Percentiles rank a stretch among this genome's conserved stretches.
Evolutionary conservation across 2,888 invertebrate species (phyloP).

Genomic region (Syrista parreyssii): DNA sequence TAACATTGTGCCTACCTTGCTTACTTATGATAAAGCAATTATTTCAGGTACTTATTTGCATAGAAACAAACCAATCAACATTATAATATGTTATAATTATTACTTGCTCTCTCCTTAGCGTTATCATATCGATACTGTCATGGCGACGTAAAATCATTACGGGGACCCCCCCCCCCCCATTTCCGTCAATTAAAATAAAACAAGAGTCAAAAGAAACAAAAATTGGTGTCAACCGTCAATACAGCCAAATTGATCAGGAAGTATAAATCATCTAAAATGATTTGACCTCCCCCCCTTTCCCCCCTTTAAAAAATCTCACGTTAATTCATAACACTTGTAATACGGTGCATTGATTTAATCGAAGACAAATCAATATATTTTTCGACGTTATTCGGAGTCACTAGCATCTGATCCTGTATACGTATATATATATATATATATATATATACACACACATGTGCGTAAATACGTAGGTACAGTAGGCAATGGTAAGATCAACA

Average conservation of each 20-base stretch:
- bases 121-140: background rate
- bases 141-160: background rate
- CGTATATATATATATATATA: too few species aligned
- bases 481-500: conserved; percentile 1
- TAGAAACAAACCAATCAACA: conserved; percentile 24
- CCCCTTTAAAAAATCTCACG: background rate
- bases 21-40: conserved; percentile 27
- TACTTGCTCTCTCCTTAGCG: conserved; percentile 16
- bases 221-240: background rate
- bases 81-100: conserved; percentile 20
- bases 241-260: background rate
- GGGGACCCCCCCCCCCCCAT: background rate
- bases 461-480: background rate
- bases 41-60: conserved; percentile 31
- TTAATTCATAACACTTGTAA: background rate
- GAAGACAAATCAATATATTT: background rate
- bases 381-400: background rate
- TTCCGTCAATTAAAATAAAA: background rate
- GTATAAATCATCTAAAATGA: background rate
- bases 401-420: background rate
- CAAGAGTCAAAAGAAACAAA: too few species aligned
- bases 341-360: background rate
- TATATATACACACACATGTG: background rate
- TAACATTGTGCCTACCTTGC: conserved; percentile 26
- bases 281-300: too few species aligned